Evolutionary conservation across 2,888 invertebrate species (phyloP).

Genomic region (Cerceris ruficornis): DNA sequence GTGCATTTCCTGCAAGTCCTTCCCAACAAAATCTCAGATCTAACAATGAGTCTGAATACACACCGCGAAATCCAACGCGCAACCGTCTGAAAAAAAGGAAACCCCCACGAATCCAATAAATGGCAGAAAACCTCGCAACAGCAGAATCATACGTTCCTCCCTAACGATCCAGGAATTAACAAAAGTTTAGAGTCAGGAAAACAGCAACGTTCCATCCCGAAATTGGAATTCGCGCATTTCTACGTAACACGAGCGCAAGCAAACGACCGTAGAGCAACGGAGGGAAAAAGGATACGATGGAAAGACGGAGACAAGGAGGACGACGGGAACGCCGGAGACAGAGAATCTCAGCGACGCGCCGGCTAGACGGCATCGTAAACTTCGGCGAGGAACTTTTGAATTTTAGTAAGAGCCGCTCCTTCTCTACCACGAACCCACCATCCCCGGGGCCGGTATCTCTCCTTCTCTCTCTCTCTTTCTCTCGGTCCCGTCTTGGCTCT

Average conservation of each 20-base stretch:
- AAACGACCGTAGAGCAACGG: conserved; percentile 26
- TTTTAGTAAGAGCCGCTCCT: conserved; percentile 70
- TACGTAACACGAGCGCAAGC: conserved; percentile 10
- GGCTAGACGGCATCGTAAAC: conserved; percentile 80
- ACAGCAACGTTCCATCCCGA: conserved; percentile 6
- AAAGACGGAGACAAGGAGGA: conserved; percentile 21
- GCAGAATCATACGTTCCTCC: too few species aligned
- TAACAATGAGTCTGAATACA: too few species aligned
- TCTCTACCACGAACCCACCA: conserved; percentile 37
- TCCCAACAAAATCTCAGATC: too few species aligned
- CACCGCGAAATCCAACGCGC: too few species aligned
- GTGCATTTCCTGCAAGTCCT: too few species aligned
- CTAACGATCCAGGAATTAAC: neutral
- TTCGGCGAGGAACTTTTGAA: conserved; percentile 77
- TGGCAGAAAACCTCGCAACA: too few species aligned
- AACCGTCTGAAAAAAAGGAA: too few species aligned
- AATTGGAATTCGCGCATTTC: conserved; percentile 27
- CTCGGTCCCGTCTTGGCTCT: conserved; percentile 61
- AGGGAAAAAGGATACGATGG: conserved; percentile 34
- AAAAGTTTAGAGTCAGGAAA: neutral
- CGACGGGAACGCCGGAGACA: conserved; percentile 45
- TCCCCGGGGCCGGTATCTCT: conserved; percentile 1
- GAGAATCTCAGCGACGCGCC: conserved; percentile 74
- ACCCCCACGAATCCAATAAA: too few species aligned
- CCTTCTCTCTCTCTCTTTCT: conserved; percentile 20